Evolutionary conservation across 1,140 invertebrate species (phyloP).

Genomic region (Globodera ellingtonae): DNA sequence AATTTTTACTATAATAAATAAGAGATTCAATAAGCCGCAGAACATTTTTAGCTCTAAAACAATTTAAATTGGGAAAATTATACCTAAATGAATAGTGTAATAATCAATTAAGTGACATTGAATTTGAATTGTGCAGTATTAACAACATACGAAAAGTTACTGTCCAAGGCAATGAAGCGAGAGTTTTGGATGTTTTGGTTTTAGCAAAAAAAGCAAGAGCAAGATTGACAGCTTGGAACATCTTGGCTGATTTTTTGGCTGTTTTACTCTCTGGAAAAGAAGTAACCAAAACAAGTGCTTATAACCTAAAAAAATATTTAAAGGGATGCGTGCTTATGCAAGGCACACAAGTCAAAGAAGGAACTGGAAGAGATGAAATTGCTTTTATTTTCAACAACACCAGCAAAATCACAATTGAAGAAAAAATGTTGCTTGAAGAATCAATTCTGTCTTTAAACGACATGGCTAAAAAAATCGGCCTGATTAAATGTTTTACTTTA

Average conservation of each 20-base stretch:
- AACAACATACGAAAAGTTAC: not conserved
- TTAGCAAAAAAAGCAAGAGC: not conserved
- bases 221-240: slow-evolving; percentile 2
- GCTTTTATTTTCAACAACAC: not conserved
- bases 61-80: too few species aligned
- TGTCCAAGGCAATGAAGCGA: slow-evolving; percentile 5
- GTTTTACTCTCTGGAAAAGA: too few species aligned
- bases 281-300: too few species aligned
- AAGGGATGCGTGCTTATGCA: not conserved
- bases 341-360: not conserved
- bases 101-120: slow-evolving; percentile 2
- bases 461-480: not conserved
- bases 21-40: too few species aligned
- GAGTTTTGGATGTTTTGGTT: slow-evolving; percentile 5
- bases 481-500: not conserved
- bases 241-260: slow-evolving; percentile 8
- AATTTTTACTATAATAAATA: too few species aligned
- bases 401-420: not conserved
- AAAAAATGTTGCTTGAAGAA: not conserved
- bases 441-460: not conserved
- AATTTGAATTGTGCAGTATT: not conserved
- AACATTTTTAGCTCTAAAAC: too few species aligned
- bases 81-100: not conserved
- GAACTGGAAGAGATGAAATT: not conserved
- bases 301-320: not conserved